These are phyloP conservation scores for Ophion ellenae DNA, from an alignment of 2,888 invertebrate species.

Conservation along the genomic window DNA sequence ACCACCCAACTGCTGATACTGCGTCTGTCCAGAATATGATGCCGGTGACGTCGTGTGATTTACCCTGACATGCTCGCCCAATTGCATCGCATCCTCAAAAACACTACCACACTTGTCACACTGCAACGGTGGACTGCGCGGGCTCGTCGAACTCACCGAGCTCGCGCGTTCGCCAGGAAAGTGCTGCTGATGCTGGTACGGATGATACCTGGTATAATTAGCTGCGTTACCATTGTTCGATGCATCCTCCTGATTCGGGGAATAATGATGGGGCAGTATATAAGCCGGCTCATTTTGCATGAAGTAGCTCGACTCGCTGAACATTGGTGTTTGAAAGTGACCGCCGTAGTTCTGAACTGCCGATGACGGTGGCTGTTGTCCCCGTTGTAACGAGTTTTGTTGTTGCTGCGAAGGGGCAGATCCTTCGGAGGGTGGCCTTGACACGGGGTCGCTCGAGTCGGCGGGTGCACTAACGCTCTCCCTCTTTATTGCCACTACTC, in stretches of 20 bases:
- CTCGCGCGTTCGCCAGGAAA: slow-evolving; percentile 78
- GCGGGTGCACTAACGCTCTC: slow-evolving; percentile 87
- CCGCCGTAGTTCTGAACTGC: slow-evolving; percentile 69
- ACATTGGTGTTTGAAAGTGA: slow-evolving; percentile 76
- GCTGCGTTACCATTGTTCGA: slow-evolving; percentile 84
- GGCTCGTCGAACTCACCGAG: slow-evolving; percentile 86
- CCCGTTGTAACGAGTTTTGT: slow-evolving; percentile 70
- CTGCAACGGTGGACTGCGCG: slow-evolving; percentile 88
- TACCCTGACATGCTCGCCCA: slow-evolving; percentile 90
- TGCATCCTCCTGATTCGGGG: slow-evolving; percentile 85
- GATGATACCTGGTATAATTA: slow-evolving; percentile 77
- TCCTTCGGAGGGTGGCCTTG: slow-evolving; percentile 85
- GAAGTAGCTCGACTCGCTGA: slow-evolving; percentile 75
- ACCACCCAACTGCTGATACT: slow-evolving; percentile 75
- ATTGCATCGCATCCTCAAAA: slow-evolving; percentile 90
- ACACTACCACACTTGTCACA: slow-evolving; percentile 94
- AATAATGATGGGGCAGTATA: slow-evolving; percentile 82
- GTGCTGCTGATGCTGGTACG: slow-evolving; percentile 86
- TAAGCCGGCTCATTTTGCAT: slow-evolving; percentile 80
- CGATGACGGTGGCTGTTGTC: slow-evolving; percentile 62
- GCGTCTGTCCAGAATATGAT: slow-evolving; percentile 73
- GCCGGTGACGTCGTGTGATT: slow-evolving; percentile 86
- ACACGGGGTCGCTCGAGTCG: slow-evolving; percentile 89
- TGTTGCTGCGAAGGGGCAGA: slow-evolving; percentile 83
- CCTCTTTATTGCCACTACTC: slow-evolving; percentile 86